Conservation (phyloP, 2,797 vertebrate species). For the Astyanax mexicanus region DNA sequence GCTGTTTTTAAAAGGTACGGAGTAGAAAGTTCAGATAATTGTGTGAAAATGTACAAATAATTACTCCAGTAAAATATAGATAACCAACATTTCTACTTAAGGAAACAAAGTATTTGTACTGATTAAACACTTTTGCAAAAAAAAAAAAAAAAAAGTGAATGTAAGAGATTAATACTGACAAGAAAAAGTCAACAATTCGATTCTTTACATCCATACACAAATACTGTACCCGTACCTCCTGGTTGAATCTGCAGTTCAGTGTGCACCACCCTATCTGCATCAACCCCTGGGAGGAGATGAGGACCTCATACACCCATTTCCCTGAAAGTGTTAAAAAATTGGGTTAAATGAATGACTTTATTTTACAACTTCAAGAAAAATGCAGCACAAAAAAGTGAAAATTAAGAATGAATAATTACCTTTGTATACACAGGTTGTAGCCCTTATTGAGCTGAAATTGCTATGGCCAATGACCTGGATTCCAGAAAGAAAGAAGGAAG, state of each 20-base stretch:
- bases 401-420: constrained; percentile 73
- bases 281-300: constrained; percentile 97
- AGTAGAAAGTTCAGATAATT: too few relatives aligned
- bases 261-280: constrained; percentile 99
- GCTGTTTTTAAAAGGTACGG: too few relatives aligned
- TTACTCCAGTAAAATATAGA: too few relatives aligned
- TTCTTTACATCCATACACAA: not conserved
- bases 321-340: constrained; percentile 73
- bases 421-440: constrained; percentile 94
- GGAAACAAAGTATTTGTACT: too few relatives aligned
- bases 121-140: too few relatives aligned
- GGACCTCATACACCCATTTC: constrained; percentile 97
- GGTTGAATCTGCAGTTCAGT: constrained; percentile 95
- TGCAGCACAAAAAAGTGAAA: constrained; percentile 26
- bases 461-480: constrained; percentile 95
- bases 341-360: not conserved
- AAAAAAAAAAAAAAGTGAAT: too few relatives aligned
- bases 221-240: constrained; percentile 90
- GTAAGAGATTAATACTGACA: not conserved
- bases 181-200: not conserved
- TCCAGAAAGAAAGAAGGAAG: constrained; percentile 40
- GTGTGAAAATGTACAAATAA: too few relatives aligned
- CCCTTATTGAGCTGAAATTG: constrained; percentile 98
- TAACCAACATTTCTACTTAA: too few relatives aligned
- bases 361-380: not conserved